A percentile compares a stretch with the other conserved stretches of the same genome.
These are phyloP conservation scores for Lasiurus borealis DNA, from an alignment of 2,113 vertebrate genomes.

Conservation along the genomic window DNA sequence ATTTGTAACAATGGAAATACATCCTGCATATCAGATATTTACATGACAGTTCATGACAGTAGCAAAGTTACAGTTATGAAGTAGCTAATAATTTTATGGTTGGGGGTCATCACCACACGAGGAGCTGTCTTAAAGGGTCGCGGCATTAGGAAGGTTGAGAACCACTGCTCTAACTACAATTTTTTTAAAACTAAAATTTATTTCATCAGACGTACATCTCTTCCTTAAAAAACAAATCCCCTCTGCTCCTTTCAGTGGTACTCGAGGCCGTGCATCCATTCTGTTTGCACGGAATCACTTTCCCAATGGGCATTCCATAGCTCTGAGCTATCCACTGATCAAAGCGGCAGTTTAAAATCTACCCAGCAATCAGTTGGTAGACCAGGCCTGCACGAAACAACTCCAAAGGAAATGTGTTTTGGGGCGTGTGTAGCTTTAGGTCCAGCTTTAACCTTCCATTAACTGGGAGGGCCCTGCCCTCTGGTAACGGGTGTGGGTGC, in stretches of 20 bases:
- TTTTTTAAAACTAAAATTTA: slow-evolving; percentile 37
- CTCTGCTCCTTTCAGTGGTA: background rate
- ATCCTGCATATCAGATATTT: too few species aligned
- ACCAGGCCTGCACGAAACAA: background rate
- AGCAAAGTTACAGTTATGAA: too few species aligned
- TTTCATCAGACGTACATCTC: background rate
- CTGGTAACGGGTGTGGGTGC: background rate
- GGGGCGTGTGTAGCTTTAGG: background rate
- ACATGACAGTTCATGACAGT: too few species aligned
- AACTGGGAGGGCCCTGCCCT: background rate
- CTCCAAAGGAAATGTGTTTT: slow-evolving; percentile 2
- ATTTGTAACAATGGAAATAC: too few species aligned
- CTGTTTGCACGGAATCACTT: background rate
- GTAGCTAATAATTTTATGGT: too few species aligned
- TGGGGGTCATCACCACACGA: too few species aligned
- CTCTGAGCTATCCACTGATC: background rate
- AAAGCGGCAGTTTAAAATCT: slow-evolving; percentile 36
- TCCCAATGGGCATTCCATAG: background rate
- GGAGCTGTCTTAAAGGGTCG: too few species aligned
- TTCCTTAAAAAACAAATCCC: background rate
- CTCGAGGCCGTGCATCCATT: background rate
- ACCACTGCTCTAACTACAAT: background rate
- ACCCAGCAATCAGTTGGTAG: background rate
- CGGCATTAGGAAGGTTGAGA: too few species aligned
- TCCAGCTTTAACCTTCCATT: background rate